Percentiles rank a stretch among this genome's conserved stretches.
Conservation (phyloP, 1,140 invertebrate genomes). For the Aporrectodea caliginosa region DNA sequence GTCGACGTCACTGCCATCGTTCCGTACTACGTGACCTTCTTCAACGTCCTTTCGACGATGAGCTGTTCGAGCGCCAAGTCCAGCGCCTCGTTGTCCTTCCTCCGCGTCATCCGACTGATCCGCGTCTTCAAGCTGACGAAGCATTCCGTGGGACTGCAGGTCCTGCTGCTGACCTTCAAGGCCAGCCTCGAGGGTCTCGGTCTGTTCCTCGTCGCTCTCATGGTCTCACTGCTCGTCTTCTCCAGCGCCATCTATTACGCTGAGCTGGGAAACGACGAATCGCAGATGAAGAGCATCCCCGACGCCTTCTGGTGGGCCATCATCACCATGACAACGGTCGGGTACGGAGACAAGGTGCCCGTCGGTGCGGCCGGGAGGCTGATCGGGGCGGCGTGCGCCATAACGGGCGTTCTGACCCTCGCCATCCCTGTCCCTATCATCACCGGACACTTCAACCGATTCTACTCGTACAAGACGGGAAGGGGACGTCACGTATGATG, state of each 20-base stretch:
- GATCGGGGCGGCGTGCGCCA: constrained; percentile 88
- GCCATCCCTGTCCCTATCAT: constrained; percentile 95
- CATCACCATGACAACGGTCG: constrained; percentile 97
- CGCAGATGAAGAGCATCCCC: constrained; percentile 73
- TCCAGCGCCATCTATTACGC: constrained; percentile 55
- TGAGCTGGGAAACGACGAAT: constrained; percentile 45
- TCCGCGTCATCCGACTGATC: constrained; percentile 52
- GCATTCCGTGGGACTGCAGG: constrained; percentile 57
- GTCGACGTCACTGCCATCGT: constrained; percentile 58
- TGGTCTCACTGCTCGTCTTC: constrained; percentile 51
- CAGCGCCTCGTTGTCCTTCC: constrained; percentile 48
- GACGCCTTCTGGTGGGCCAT: constrained; percentile 96
- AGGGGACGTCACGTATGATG: too few species aligned
- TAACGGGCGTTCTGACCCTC: constrained; percentile 93
- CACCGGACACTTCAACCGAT: constrained; percentile 98
- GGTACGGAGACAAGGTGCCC: constrained; percentile 70
- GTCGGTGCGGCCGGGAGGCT: constrained; percentile 73
- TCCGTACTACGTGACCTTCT: constrained; percentile 57
- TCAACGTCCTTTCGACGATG: constrained; percentile 49
- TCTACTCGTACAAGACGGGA: constrained; percentile 70
- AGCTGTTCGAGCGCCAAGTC: constrained; percentile 53
- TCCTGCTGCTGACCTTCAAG: constrained; percentile 55
- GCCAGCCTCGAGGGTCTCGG: constrained; percentile 53
- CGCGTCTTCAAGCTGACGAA: constrained; percentile 56
- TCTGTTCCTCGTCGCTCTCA: constrained; percentile 52